phyloP scores from a whole-genome alignment of 2,113 vertebrate genomes.

The Bubo bubo region DNA sequence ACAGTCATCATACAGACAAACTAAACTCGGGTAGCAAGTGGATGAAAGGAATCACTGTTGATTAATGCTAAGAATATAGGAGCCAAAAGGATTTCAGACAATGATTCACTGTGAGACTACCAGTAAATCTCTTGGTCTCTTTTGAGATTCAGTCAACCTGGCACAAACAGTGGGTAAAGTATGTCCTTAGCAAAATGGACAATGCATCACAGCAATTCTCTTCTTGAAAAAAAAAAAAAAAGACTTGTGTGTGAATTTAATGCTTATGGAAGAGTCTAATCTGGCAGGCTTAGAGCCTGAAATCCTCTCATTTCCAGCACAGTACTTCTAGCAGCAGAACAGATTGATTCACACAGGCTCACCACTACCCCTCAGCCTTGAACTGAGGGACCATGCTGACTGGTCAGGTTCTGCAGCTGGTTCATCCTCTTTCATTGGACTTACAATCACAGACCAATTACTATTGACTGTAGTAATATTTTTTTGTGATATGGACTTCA shows the following conservation, averaged over 20 bases:
- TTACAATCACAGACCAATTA: not conserved
- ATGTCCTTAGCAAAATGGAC: not conserved
- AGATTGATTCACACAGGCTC: not conserved
- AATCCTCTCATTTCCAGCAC: not conserved
- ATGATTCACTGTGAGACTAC: slow-evolving; percentile 1
- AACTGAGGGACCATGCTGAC: not conserved
- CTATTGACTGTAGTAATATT: accelerated
- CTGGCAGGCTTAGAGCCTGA: not conserved
- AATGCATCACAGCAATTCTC: not conserved
- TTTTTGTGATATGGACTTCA: not conserved
- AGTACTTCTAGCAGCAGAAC: not conserved
- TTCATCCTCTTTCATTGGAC: not conserved
- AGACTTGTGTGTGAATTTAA: not conserved
- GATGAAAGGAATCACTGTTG: slow-evolving; percentile 39
- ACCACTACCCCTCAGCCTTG: not conserved
- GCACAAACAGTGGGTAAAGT: not conserved
- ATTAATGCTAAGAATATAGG: not conserved
- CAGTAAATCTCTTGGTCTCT: not conserved
- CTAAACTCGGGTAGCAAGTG: not conserved
- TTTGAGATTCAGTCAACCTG: not conserved
- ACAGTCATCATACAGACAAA: not conserved
- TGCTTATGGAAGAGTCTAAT: not conserved
- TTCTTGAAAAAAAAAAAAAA: not conserved
- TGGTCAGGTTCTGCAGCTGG: not conserved
- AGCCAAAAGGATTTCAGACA: slow-evolving; percentile 13